A percentile compares a stretch with the other conserved stretches of the same genome.
Evolutionary conservation across 37 sponge, comb jelly and placozoan genomes (phyloP).

Genomic region (Diacarnus erythraeanus): DNA sequence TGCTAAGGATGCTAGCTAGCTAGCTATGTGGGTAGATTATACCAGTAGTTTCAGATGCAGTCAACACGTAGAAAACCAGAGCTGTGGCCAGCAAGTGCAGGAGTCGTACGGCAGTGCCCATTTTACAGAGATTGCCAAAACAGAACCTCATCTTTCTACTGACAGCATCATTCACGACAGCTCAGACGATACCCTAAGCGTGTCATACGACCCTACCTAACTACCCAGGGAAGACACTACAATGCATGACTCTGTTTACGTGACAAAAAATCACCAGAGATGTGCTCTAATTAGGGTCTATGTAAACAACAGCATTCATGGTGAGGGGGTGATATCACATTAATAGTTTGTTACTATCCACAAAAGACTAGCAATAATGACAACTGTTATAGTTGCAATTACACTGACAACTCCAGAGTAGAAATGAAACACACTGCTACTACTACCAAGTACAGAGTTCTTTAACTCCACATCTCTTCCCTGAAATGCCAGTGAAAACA

Average conservation of each 20-base stretch:
- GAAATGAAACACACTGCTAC: not conserved
- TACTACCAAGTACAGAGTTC: no score
- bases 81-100: slow-evolving; percentile 37
- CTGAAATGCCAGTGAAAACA: not conserved
- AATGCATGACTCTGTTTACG: not conserved
- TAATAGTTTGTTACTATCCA: not conserved
- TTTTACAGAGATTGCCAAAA: slow-evolving; percentile 22
- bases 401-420: not conserved
- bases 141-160: slow-evolving; percentile 1
- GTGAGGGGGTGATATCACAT: not conserved
- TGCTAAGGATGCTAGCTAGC: no score
- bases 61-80: slow-evolving; percentile 41
- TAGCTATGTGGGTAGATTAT: not conserved
- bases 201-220: no score
- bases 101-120: slow-evolving; percentile 27
- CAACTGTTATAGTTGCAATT: not conserved
- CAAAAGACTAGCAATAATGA: not conserved
- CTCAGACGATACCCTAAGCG: no score
- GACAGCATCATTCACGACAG: not conserved
- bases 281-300: not conserved
- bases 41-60: slow-evolving; percentile 31
- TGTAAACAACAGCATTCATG: not conserved
- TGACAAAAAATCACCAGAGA: not conserved
- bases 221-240: not conserved
- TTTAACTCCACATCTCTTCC: no score